Conservation (phyloP, 1,140 invertebrate genomes). For the Reticulitermes speratus region DNA sequence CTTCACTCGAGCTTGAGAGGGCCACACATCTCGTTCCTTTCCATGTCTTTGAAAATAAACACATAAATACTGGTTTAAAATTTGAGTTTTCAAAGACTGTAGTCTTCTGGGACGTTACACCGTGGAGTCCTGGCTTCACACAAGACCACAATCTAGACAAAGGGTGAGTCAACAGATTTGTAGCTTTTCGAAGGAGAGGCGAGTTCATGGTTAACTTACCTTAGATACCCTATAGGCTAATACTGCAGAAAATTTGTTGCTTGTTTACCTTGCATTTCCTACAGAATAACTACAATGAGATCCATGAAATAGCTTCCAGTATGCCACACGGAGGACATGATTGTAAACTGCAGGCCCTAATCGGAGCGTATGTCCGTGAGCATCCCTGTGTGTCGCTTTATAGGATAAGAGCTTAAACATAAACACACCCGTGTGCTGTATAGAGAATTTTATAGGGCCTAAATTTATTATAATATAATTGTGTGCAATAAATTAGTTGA, state of each 20-base stretch:
- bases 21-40: too few relatives aligned
- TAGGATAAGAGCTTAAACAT: background rate
- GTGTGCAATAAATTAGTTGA: background rate
- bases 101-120: too few relatives aligned
- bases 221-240: too few relatives aligned
- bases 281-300: background rate
- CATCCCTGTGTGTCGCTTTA: background rate
- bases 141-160: too few relatives aligned
- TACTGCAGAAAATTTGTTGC: background rate
- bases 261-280: background rate
- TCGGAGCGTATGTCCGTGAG: background rate
- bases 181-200: too few relatives aligned
- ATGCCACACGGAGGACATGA: background rate
- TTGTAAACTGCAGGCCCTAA: background rate
- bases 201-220: too few relatives aligned
- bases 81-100: too few relatives aligned
- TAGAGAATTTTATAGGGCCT: background rate
- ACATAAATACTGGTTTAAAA: too few relatives aligned
- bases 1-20: too few relatives aligned
- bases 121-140: too few relatives aligned
- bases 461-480: background rate
- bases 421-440: background rate
- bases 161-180: too few relatives aligned
- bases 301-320: background rate
- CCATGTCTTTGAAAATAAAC: too few relatives aligned